These are phyloP conservation scores for Drosophila stalkeri DNA, from an alignment of 2,888 invertebrate species.

Conservation along the genomic window DNA sequence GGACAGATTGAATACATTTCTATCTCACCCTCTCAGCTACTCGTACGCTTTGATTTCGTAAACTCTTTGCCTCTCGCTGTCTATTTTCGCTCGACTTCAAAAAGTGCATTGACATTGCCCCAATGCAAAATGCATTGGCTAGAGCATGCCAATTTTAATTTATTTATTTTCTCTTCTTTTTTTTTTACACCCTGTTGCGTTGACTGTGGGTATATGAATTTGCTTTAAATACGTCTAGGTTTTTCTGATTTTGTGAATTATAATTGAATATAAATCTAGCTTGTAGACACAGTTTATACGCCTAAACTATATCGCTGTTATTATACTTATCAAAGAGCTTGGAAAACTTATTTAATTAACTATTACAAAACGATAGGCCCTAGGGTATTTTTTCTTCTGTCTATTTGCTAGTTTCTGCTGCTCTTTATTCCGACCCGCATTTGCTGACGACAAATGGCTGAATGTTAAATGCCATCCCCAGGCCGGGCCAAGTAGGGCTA, in stretches of 20 bases:
- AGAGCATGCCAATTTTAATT: constrained; percentile 68
- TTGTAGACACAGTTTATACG: no score
- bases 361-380: background rate
- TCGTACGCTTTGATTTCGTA: background rate
- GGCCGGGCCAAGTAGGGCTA: constrained; percentile 26
- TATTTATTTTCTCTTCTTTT: constrained; percentile 38
- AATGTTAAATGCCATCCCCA: constrained; percentile 57
- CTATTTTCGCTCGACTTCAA: constrained; percentile 60
- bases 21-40: background rate
- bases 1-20: constrained; percentile 42
- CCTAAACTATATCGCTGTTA: background rate
- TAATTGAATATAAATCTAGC: background rate
- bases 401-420: background rate
- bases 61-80: constrained; percentile 8
- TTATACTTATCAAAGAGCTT: background rate
- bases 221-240: background rate
- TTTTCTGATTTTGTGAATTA: background rate
- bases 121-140: constrained; percentile 73
- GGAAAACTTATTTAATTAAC: background rate
- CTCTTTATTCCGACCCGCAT: constrained; percentile 48
- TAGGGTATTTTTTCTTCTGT: background rate
- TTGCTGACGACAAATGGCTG: constrained; percentile 54
- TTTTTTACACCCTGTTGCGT: constrained; percentile 26
- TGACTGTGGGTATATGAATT: background rate
- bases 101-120: constrained; percentile 77